A percentile compares a stretch with the other conserved stretches of the same genome.
Conservation (phyloP, 2,113 vertebrate genomes). For the Heliornis fulica region DNA sequence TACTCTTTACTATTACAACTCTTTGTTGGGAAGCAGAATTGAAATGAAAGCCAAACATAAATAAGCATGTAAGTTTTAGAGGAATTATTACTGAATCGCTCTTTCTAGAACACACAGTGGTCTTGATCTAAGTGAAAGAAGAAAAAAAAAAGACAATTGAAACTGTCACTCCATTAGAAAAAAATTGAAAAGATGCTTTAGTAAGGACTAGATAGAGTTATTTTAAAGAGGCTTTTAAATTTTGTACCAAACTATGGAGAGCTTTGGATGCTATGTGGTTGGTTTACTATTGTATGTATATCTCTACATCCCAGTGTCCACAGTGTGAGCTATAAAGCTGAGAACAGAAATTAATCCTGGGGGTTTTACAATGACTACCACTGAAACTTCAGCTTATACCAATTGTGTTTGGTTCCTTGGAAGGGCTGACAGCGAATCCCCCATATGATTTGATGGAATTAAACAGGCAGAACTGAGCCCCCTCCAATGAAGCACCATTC, state of each 20-base stretch:
- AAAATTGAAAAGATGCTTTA: not conserved
- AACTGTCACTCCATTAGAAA: not conserved
- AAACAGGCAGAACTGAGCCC: not conserved
- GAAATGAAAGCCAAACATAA: not conserved
- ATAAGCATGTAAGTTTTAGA: not conserved
- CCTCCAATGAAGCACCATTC: not conserved
- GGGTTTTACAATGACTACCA: not conserved
- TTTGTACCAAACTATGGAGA: not conserved
- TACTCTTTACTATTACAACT: not conserved
- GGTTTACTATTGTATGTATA: not conserved
- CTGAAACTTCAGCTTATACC: not conserved
- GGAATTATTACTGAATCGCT: not conserved
- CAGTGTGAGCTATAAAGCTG: not conserved
- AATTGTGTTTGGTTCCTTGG: not conserved
- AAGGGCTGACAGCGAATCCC: not conserved
- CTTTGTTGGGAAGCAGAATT: not conserved
- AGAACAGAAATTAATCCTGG: not conserved
- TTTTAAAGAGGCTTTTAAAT: not conserved
- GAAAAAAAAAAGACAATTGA: not conserved
- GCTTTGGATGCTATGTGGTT: not conserved
- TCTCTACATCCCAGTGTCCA: not conserved
- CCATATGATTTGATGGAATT: not conserved
- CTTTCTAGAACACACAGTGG: not conserved
- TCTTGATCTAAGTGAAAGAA: not conserved
- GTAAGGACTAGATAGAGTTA: not conserved